Conservation (phyloP, 2,888 invertebrate species). For the Macrophya alboannulata region DNA sequence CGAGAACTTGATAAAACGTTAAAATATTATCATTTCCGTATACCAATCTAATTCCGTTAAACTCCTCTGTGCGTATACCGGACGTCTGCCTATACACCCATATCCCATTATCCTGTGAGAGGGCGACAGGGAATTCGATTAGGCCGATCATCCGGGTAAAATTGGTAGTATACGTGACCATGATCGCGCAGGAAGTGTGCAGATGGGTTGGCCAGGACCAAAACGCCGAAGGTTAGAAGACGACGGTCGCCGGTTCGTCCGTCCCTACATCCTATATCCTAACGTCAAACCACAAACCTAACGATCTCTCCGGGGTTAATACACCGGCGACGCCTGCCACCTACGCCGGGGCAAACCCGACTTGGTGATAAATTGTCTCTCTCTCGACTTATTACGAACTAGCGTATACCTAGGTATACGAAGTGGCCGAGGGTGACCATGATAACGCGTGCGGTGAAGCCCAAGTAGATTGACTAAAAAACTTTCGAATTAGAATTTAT, state of each 20-base stretch:
- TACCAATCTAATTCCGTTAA: neutral
- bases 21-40: neutral
- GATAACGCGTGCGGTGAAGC: neutral
- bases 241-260: constrained; percentile 5
- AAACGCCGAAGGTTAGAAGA: constrained; percentile 34
- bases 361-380: constrained; percentile 49
- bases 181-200: constrained; percentile 17
- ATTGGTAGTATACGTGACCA: constrained; percentile 36
- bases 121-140: constrained; percentile 35
- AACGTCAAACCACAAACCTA: constrained; percentile 77
- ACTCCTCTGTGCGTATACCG: neutral
- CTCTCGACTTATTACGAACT: constrained; percentile 7
- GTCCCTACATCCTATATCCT: constrained; percentile 67
- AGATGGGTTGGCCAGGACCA: constrained; percentile 18
- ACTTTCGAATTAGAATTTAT: neutral
- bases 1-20: neutral
- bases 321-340: constrained; percentile 63
- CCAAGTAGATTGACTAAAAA: neutral
- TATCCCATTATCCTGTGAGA: neutral
- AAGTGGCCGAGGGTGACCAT: constrained; percentile 7
- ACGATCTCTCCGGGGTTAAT: constrained; percentile 77
- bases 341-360: neutral
- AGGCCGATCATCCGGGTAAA: constrained; percentile 36
- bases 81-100: neutral
- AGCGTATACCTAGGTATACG: neutral